Evolutionary conservation across 2,797 vertebrate genomes (phyloP).

Genomic region (Merluccius polli): DNA sequence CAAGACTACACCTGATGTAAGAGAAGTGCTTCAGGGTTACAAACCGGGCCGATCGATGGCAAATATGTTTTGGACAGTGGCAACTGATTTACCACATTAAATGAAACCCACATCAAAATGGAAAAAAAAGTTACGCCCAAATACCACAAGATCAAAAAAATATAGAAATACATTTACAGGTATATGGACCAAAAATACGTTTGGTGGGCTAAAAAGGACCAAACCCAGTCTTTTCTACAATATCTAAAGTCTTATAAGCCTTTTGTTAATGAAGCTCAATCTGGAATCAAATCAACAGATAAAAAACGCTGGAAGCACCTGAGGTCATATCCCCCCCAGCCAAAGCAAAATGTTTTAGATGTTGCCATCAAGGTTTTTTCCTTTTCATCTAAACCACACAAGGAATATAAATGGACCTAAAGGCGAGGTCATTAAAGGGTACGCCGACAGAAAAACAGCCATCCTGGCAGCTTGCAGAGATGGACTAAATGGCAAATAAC

Average conservation of each 20-base stretch:
- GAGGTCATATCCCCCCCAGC: not conserved
- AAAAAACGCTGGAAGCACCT: not conserved
- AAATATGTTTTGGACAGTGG: not conserved
- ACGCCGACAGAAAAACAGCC: not conserved
- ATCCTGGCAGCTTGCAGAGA: not conserved
- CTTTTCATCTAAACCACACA: no score
- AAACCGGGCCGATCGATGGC: not conserved
- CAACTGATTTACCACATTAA: not conserved
- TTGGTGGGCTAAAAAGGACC: not conserved
- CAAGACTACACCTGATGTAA: conserved; percentile 21
- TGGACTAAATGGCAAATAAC: not conserved
- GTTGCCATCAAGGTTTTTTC: no score
- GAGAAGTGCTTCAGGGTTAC: not conserved
- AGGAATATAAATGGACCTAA: no score
- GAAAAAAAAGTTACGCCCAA: not conserved
- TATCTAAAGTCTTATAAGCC: not conserved
- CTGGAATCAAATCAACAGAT: not conserved
- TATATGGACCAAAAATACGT: not conserved
- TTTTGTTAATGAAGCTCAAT: not conserved
- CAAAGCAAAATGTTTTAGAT: not conserved
- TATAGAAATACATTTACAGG: not conserved
- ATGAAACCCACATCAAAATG: not conserved
- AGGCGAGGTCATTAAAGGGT: no score
- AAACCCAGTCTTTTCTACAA: not conserved
- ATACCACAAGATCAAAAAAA: not conserved